Conservation (phyloP, 2,797 vertebrate species). For the Emydoidea blandingii region DNA sequence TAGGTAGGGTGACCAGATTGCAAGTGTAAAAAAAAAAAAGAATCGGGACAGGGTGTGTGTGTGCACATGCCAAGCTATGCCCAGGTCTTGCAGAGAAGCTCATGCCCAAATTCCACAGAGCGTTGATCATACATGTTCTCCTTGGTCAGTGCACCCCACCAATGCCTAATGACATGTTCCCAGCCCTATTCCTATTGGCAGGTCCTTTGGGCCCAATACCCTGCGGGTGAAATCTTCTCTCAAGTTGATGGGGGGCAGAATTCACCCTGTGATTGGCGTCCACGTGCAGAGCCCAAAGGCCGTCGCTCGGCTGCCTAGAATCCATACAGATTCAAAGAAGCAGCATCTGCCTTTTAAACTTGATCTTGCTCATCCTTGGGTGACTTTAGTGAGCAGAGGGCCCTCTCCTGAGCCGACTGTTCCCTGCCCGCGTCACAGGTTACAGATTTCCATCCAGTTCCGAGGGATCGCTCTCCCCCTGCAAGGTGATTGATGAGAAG, state of each 20-base stretch:
- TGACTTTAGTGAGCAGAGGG: background rate
- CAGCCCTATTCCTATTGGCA: background rate
- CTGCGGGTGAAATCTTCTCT: background rate
- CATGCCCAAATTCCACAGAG: background rate
- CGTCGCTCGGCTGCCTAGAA: background rate
- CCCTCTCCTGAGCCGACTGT: background rate
- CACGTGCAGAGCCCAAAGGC: background rate
- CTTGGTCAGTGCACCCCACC: background rate
- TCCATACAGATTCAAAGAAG: background rate
- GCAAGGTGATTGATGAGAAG: background rate
- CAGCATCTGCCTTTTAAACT: background rate
- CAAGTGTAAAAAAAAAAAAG: too few relatives aligned
- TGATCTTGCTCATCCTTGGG: background rate
- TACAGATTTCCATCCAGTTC: background rate
- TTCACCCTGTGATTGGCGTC: background rate
- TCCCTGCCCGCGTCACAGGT: background rate
- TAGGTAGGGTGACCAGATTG: too few relatives aligned
- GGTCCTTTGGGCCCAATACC: background rate
- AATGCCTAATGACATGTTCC: background rate
- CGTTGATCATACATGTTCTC: background rate
- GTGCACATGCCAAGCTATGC: background rate
- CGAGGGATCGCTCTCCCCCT: background rate
- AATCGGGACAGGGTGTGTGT: too few relatives aligned
- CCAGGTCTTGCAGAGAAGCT: background rate
- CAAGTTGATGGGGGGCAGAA: background rate